Percentiles rank a stretch among this genome's conserved stretches.
Conservation (phyloP, 2,797 vertebrate genomes). For the Loriculus beryllinus region DNA sequence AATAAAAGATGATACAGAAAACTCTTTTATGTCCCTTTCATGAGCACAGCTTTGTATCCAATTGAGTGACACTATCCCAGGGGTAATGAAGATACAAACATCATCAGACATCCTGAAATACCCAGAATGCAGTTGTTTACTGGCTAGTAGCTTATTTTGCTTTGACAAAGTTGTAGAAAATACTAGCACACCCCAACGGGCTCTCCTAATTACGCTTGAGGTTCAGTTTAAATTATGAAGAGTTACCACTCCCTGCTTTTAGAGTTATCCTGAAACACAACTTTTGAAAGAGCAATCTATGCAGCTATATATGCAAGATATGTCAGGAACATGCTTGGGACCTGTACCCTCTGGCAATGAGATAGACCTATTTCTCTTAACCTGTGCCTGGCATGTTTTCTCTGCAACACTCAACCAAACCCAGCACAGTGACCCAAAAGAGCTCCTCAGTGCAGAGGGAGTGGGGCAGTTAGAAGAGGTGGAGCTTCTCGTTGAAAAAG, state of each 20-base stretch:
- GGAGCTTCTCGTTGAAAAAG: neutral
- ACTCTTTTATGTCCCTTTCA: neutral
- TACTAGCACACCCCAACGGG: neutral
- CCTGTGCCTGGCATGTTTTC: neutral
- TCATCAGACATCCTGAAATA: neutral
- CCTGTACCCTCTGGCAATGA: neutral
- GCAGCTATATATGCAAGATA: neutral
- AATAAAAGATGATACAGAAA: neutral
- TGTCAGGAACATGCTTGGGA: rapidly evolving
- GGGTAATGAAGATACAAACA: neutral
- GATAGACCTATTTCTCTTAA: rapidly evolving
- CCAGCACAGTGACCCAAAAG: neutral
- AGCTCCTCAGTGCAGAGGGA: neutral
- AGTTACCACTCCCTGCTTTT: neutral
- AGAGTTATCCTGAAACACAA: neutral
- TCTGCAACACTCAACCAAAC: neutral
- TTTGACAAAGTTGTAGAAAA: neutral
- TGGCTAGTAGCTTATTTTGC: neutral
- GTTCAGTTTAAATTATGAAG: neutral
- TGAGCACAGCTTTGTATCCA: neutral
- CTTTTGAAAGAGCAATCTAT: neutral
- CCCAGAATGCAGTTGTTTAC: neutral
- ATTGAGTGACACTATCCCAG: neutral
- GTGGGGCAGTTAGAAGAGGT: neutral
- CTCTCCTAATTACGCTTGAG: neutral